Evolutionary conservation across 1,140 invertebrate species (phyloP).

Genomic region (Dendroctonus valens): DNA sequence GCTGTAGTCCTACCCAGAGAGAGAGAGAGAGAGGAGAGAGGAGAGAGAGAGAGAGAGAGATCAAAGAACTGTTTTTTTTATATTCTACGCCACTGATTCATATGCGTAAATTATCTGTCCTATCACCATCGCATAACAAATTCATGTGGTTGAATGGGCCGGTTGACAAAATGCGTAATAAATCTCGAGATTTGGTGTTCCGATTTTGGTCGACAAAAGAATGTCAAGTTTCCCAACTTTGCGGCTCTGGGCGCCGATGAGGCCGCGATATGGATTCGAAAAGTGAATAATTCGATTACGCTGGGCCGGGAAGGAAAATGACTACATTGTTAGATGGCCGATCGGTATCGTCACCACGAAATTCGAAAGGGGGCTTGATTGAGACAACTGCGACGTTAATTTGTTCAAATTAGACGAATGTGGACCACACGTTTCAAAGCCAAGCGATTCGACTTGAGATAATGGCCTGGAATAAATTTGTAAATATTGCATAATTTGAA

Average conservation of each 20-base stretch:
- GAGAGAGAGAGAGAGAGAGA: too few species aligned
- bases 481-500: too few species aligned
- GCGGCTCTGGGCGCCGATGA: slow-evolving; percentile 16
- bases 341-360: slow-evolving; percentile 9
- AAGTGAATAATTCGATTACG: slow-evolving; percentile 26
- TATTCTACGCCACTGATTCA: slow-evolving; percentile 9
- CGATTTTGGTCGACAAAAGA: slow-evolving; percentile 31
- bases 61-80: too few species aligned
- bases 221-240: slow-evolving; percentile 33
- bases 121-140: slow-evolving; percentile 19
- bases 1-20: too few species aligned
- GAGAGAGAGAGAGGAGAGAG: too few species aligned
- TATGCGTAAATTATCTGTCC: slow-evolving; percentile 23
- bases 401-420: slow-evolving; percentile 20
- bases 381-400: slow-evolving; percentile 29
- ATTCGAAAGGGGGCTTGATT: slow-evolving; percentile 19
- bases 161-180: slow-evolving; percentile 33
- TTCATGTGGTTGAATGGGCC: slow-evolving; percentile 16
- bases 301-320: slow-evolving; percentile 11
- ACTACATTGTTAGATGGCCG: slow-evolving; percentile 9
- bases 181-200: slow-evolving; percentile 24
- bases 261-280: slow-evolving; percentile 16
- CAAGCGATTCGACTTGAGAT: too few species aligned
- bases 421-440: too few species aligned
- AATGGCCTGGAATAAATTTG: too few species aligned